A percentile compares a stretch with the other conserved stretches of the same genome.
Conservation (phyloP, 2,113 vertebrate genomes). For the Glaucomys volans region DNA sequence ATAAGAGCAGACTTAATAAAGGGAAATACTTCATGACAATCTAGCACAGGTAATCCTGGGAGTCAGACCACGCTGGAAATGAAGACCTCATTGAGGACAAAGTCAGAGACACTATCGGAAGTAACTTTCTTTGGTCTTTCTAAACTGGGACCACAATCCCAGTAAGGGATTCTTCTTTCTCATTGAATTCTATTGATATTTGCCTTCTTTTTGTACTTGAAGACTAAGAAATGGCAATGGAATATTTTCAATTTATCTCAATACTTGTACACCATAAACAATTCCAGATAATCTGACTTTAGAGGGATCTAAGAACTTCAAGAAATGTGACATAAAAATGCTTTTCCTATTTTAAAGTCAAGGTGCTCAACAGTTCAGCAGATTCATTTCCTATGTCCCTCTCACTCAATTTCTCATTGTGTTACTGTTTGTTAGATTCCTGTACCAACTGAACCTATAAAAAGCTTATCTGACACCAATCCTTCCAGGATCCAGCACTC, state of each 20-base stretch:
- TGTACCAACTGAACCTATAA: neutral
- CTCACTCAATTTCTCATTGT: neutral
- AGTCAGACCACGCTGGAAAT: neutral
- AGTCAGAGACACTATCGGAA: neutral
- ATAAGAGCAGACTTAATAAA: neutral
- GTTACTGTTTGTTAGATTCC: neutral
- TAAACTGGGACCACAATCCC: neutral
- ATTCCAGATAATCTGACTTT: constrained; percentile 72
- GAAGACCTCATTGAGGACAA: neutral
- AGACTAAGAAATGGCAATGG: constrained; percentile 64
- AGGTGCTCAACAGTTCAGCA: constrained; percentile 8
- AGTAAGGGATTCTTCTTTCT: constrained; percentile 61
- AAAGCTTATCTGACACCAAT: neutral
- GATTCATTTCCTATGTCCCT: neutral
- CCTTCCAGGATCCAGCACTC: neutral
- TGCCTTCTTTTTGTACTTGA: constrained; percentile 65
- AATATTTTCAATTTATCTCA: constrained; percentile 73
- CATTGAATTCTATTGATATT: constrained; percentile 65
- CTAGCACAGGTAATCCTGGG: neutral
- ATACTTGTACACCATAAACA: constrained; percentile 64
- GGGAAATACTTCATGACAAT: neutral
- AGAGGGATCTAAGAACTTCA: constrained; percentile 62
- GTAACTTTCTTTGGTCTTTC: constrained; percentile 10
- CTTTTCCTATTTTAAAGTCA: constrained; percentile 64
- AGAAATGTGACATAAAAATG: constrained; percentile 70